Conservation (phyloP, 2,797 vertebrate species). For the Varecia variegata region DNA sequence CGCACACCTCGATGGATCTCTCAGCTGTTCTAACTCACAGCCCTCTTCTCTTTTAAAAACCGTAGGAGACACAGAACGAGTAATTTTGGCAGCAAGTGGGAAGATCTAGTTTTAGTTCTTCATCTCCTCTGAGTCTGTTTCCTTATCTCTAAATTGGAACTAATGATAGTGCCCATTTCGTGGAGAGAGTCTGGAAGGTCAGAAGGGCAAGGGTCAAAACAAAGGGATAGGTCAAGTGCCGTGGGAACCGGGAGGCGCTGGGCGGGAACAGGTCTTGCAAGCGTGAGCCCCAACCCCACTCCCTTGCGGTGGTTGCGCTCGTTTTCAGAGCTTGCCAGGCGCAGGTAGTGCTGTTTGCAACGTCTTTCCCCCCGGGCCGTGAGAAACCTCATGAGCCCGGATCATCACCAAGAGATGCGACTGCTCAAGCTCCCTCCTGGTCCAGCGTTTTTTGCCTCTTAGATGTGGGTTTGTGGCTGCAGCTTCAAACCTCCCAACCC, state of each 20-base stretch:
- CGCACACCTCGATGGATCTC: not conserved
- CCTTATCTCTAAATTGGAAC: not conserved
- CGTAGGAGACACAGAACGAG: not conserved
- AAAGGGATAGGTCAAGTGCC: not conserved
- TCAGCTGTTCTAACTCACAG: not conserved
- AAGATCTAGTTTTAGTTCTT: not conserved
- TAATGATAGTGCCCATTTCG: not conserved
- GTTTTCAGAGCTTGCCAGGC: not conserved
- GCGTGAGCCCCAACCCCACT: not conserved
- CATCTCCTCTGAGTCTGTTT: not conserved
- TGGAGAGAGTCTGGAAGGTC: not conserved
- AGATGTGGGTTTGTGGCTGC: not conserved
- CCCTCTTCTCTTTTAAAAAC: not conserved
- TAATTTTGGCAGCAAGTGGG: not conserved
- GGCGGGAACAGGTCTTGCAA: not conserved
- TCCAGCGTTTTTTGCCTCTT: not conserved
- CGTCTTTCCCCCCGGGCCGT: not conserved
- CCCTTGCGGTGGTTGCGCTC: not conserved
- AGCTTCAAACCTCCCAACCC: not conserved
- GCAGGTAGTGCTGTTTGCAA: not conserved
- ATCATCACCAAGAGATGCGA: not conserved
- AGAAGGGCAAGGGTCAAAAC: not conserved
- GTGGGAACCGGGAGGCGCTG: fast-evolving
- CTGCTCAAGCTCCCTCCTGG: not conserved
- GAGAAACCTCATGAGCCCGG: not conserved